These are phyloP conservation scores for Sphecodes monilicornis DNA, from an alignment of 2,888 invertebrate species.

Conservation along the genomic window DNA sequence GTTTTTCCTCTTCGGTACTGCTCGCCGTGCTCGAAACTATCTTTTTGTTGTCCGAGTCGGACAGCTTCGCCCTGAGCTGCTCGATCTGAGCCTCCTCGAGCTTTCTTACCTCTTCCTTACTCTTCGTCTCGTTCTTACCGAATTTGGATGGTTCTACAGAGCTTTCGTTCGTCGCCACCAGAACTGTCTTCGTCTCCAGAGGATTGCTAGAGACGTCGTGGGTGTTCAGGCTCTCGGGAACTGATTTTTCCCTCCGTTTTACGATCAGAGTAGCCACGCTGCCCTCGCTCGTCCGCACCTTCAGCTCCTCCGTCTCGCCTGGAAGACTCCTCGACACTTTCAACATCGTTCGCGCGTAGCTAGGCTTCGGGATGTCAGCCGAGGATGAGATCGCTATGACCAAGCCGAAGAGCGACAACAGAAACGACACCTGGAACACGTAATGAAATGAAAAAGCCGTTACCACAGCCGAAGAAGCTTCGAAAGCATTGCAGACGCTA, in stretches of 20 bases:
- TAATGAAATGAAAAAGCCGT: neutral
- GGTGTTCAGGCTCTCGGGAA: slow-evolving; percentile 57
- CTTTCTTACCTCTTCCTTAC: slow-evolving; percentile 62
- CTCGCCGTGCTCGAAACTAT: slow-evolving; percentile 23
- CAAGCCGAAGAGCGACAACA: slow-evolving; percentile 36
- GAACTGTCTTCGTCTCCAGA: neutral
- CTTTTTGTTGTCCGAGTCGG: slow-evolving; percentile 54
- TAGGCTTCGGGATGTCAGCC: slow-evolving; percentile 83
- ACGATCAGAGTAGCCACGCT: slow-evolving; percentile 92
- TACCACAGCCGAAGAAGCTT: neutral
- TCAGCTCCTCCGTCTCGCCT: slow-evolving; percentile 91
- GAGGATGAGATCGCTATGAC: neutral
- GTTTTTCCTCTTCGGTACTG: slow-evolving; percentile 16
- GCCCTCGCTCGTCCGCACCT: slow-evolving; percentile 91
- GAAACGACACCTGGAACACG: slow-evolving; percentile 42
- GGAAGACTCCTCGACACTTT: slow-evolving; percentile 92
- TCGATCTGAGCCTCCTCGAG: slow-evolving; percentile 72
- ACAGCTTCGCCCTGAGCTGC: slow-evolving; percentile 60
- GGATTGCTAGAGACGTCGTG: slow-evolving; percentile 27
- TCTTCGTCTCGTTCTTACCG: slow-evolving; percentile 12
- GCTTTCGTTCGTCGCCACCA: neutral
- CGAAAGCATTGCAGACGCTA: too few relatives aligned
- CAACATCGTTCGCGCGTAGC: slow-evolving; percentile 90
- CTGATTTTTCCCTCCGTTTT: slow-evolving; percentile 87
- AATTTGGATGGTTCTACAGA: neutral